Evolutionary conservation across 1,140 invertebrate species (phyloP).

Genomic region (Lucilia cuprina): DNA sequence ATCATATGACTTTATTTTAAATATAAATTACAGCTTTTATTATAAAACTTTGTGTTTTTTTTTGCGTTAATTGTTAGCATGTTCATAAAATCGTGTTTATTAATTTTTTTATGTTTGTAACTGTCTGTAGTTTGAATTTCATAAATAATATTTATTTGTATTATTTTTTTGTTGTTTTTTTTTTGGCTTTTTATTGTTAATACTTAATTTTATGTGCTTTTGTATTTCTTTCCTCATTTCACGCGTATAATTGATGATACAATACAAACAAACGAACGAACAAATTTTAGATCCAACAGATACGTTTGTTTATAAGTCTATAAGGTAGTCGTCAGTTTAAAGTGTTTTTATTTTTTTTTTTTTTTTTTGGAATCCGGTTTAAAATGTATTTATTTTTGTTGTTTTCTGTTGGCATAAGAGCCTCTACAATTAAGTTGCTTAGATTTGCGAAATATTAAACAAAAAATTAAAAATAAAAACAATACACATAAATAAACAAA

Average conservation of each 20-base stretch:
- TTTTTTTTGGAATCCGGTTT: neutral
- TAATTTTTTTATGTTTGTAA: neutral
- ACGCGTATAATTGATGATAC: neutral
- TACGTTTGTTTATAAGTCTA: neutral
- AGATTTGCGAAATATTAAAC: neutral
- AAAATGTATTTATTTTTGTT: neutral
- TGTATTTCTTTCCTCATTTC: neutral
- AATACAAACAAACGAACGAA: neutral
- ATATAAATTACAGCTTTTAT: no score
- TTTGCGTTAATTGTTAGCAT: neutral
- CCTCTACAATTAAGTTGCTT: neutral
- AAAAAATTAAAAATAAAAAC: neutral
- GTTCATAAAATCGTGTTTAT: neutral
- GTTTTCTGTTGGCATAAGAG: neutral
- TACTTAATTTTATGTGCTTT: no score
- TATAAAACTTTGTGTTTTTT: no score
- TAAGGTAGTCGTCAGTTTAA: neutral
- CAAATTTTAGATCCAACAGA: neutral
- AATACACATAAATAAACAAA: neutral
- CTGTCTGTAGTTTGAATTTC: neutral
- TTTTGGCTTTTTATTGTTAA: neutral
- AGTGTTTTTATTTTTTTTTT: neutral
- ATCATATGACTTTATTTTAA: no score
- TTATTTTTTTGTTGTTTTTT: neutral
- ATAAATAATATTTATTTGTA: neutral